Conservation (phyloP, 2,888 invertebrate genomes). For the Strigamia transsilvanica region DNA sequence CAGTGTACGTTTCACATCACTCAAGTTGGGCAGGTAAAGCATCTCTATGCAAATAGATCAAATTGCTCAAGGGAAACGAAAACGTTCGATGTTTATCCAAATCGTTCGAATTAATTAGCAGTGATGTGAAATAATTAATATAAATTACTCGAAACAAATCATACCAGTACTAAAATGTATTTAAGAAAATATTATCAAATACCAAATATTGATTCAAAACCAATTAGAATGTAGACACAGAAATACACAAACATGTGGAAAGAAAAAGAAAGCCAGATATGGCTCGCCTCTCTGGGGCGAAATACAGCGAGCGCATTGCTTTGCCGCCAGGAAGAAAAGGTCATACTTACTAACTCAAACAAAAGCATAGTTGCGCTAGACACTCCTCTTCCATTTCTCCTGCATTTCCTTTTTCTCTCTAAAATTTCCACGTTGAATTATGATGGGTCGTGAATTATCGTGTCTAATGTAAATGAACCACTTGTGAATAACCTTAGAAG, state of each 20-base stretch:
- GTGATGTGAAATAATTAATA: not conserved
- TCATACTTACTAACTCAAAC: constrained; percentile 38
- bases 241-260: not conserved
- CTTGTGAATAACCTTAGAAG: constrained; percentile 42
- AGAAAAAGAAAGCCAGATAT: not conserved
- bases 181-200: not conserved
- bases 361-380: constrained; percentile 32
- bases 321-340: constrained; percentile 22
- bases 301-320: constrained; percentile 31
- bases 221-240: not conserved
- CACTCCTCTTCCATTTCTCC: not conserved
- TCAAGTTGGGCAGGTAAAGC: not conserved
- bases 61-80: not conserved
- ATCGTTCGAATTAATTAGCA: not conserved
- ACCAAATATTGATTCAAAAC: no score
- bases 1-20: no score
- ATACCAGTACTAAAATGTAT: not conserved
- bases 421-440: constrained; percentile 15
- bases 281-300: constrained; percentile 33
- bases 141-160: not conserved
- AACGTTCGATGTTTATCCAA: not conserved
- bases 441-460: constrained; percentile 23
- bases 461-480: constrained; percentile 39
- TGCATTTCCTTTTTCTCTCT: not conserved
- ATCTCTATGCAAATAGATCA: not conserved